phyloP scores from a whole-genome alignment of 2,797 vertebrate species.

The Clamator glandarius region DNA sequence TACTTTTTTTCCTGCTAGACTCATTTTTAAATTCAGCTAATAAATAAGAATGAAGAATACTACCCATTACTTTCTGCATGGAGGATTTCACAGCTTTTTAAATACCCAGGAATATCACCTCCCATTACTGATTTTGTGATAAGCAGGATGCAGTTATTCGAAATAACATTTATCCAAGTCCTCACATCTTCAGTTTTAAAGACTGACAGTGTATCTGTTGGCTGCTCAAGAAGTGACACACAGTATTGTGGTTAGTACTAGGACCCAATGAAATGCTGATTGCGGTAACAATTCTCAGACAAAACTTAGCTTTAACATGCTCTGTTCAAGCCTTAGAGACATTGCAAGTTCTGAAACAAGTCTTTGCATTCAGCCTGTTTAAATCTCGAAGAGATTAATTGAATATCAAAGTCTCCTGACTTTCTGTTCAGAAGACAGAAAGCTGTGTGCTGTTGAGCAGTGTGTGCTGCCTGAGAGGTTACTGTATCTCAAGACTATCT shows the following conservation, averaged over 20 bases:
- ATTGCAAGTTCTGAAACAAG: background rate
- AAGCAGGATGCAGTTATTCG: slow-evolving; percentile 13
- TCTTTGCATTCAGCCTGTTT: background rate
- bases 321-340: background rate
- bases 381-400: background rate
- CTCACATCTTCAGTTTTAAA: slow-evolving; percentile 8
- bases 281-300: background rate
- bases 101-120: background rate
- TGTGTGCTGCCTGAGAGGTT: background rate
- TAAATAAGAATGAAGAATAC: slow-evolving; percentile 12
- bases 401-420: background rate
- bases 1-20: background rate
- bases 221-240: background rate
- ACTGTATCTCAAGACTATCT: background rate
- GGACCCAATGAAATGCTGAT: background rate
- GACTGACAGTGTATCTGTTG: background rate
- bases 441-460: background rate
- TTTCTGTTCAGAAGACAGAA: background rate
- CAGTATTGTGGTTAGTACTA: background rate
- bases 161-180: slow-evolving; percentile 18
- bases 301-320: background rate
- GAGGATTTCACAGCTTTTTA: slow-evolving; percentile 30
- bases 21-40: slow-evolving; percentile 44
- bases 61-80: background rate
- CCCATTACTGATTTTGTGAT: background rate